Base-by-base conservation (phyloP, 2,888 invertebrate species). In the Seira ritae region DNA sequence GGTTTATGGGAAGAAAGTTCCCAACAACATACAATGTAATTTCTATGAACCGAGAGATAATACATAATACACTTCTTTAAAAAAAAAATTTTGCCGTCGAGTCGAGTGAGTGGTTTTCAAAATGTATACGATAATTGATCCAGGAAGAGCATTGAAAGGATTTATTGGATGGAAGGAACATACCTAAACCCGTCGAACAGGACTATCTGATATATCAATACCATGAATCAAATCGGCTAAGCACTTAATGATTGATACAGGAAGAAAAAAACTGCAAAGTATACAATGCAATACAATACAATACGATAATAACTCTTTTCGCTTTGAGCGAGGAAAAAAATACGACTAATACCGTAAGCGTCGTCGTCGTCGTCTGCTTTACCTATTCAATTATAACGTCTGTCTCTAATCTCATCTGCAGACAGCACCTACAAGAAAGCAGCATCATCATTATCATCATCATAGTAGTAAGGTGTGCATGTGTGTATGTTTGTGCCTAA, bases 141-240 rank as follows among this genome's bases (percentile, higher is more conserved):
- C 80, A 80, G 80, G 80, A 71, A 75, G 75, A 42, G 69, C 12
- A 10, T 19, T 73, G 37, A 60, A 17, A 80, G 42, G 74, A 80
- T 80, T 80, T 80, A 80, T 80, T 22, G 17, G 15, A 65, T 62
- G 50, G 62, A 65, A 69, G 24, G 55, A 23, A 62, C n/a, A 15
- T 17, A 55, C 19, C 55, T 55, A 17, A 20, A 65, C 31, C 31
- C 31, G 31, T 31, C 31, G 31, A 31, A 31, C 31, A 31, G 31
- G 31, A 31, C 31, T 31, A 31, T 31, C 31, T 31, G 8, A 31
- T 31, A 31, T 4, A 4, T 8, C 31, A 31, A 31, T 60, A 68
- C 37, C 46, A 78, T 66, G 66, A 66, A 65, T 70, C 78, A 66
- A 78, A 71, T 71, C 71, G 69, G 66, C 31, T 72, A 72, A 55